These are phyloP conservation scores for Hirtodrosophila confusa DNA, from an alignment of 2,888 invertebrate species.

Conservation along the genomic window DNA sequence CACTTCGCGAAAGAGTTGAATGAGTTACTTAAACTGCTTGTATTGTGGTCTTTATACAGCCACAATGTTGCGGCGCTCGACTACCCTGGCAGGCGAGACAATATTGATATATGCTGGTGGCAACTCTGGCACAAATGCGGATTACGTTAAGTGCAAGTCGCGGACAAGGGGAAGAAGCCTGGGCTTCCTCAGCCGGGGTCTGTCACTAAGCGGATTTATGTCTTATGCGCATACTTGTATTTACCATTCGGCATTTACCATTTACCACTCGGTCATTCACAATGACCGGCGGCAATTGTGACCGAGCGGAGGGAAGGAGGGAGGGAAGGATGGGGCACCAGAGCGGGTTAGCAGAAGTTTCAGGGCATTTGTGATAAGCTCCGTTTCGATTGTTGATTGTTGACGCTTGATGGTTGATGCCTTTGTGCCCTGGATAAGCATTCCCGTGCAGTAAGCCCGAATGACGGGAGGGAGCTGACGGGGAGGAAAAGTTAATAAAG, in stretches of 20 bases:
- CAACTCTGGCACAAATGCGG: conserved; percentile 45
- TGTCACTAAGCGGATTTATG: conserved; percentile 47
- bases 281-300: conserved; percentile 12
- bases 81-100: conserved; percentile 24
- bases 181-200: too few relatives aligned
- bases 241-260: conserved; percentile 40
- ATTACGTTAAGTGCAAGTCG: conserved; percentile 15
- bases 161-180: not conserved
- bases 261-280: conserved; percentile 16
- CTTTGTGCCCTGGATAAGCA: not conserved
- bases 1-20: conserved; percentile 24
- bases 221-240: conserved; percentile 37
- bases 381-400: conserved; percentile 47
- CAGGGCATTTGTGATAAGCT: conserved; percentile 42
- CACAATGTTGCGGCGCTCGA: not conserved
- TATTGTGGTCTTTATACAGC: conserved; percentile 43
- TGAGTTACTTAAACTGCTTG: conserved; percentile 69
- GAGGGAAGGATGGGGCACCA: not conserved
- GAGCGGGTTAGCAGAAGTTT: conserved; percentile 27
- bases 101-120: conserved; percentile 26
- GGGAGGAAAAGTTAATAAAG: conserved; percentile 9
- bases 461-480: not conserved
- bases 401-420: conserved; percentile 13
- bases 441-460: not conserved
- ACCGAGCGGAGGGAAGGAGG: not conserved